A percentile compares a stretch with the other conserved stretches of the same genome.
Evolutionary conservation across 64 coral and sea anemone species (phyloP).

Genomic region (Orbicella faveolata): DNA sequence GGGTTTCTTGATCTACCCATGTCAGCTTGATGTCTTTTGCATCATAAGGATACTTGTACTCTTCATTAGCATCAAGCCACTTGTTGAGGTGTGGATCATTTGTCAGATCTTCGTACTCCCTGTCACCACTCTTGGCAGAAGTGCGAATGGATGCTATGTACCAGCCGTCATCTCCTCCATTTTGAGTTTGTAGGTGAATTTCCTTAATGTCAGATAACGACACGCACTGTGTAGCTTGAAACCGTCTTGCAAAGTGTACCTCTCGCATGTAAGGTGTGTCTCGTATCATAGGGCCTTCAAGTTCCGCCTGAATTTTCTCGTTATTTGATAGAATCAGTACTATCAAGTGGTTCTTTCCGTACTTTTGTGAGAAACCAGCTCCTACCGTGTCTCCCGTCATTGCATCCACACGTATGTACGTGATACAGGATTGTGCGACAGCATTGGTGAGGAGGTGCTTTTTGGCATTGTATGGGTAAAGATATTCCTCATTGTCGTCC

Average conservation of each 20-base stretch:
- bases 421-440: not conserved
- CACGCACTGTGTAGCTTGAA: conserved; percentile 8
- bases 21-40: conserved; percentile 13
- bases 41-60: conserved; percentile 53
- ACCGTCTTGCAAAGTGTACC: conserved; percentile 13
- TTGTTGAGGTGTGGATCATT: conserved; percentile 51
- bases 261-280: not conserved
- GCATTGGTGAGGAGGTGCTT: not conserved
- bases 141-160: conserved; percentile 47
- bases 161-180: conserved; percentile 10
- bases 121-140: conserved; percentile 24
- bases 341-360: not conserved
- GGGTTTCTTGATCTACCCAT: conserved; percentile 15
- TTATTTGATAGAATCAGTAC: not conserved
- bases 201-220: conserved; percentile 6
- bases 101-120: conserved; percentile 28
- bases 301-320: conserved; percentile 10
- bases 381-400: not conserved
- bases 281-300: conserved; percentile 4
- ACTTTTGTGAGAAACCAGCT: not conserved
- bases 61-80: conserved; percentile 33
- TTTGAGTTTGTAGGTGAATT: conserved; percentile 6
- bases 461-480: conserved; percentile 3
- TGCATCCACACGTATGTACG: not conserved
- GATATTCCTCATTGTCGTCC: not conserved